A percentile compares a stretch with the other conserved stretches of the same genome.
phyloP scores from a whole-genome alignment of 2,797 vertebrate genomes.

The Kryptolebias ocellatus region DNA sequence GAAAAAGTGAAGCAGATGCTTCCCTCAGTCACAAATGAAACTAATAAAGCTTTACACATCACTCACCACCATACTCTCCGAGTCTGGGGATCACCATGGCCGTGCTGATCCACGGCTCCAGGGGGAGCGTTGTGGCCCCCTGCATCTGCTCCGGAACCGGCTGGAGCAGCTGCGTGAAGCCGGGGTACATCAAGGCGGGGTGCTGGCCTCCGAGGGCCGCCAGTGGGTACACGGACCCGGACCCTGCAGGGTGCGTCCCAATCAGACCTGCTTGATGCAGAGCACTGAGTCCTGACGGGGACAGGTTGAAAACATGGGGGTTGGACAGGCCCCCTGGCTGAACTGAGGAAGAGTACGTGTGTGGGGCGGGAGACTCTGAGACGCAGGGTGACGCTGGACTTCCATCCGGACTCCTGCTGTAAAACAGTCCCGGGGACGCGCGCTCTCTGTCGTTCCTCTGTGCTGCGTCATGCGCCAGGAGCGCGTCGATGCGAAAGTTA shows the following conservation, averaged over 20 bases:
- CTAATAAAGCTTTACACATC: too few species aligned
- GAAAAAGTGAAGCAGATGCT: too few species aligned
- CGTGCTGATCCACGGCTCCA: constrained; percentile 91
- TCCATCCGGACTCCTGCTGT: constrained; percentile 64
- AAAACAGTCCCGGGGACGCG: constrained; percentile 62
- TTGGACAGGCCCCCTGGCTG: constrained; percentile 75
- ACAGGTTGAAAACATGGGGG: constrained; percentile 65
- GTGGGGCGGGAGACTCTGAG: constrained; percentile 79
- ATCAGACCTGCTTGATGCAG: constrained; percentile 76
- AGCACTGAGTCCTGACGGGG: constrained; percentile 78
- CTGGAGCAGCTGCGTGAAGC: constrained; percentile 82
- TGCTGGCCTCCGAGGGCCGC: constrained; percentile 80
- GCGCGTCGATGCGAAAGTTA: constrained; percentile 91
- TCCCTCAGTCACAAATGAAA: too few species aligned
- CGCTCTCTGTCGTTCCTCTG: constrained; percentile 59
- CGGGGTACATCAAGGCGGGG: constrained; percentile 81
- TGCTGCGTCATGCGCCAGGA: constrained; percentile 83
- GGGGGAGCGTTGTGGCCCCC: constrained; percentile 76
- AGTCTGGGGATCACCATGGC: constrained; percentile 87
- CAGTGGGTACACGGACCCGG: constrained; percentile 79
- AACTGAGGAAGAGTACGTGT: constrained; percentile 33
- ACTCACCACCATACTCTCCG: constrained; percentile 84
- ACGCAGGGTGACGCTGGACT: constrained; percentile 70
- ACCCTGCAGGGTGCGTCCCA: constrained; percentile 75
- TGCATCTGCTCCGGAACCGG: constrained; percentile 85